Conservation (phyloP, 2,797 vertebrate genomes). For the Garrulus glandarius region DNA sequence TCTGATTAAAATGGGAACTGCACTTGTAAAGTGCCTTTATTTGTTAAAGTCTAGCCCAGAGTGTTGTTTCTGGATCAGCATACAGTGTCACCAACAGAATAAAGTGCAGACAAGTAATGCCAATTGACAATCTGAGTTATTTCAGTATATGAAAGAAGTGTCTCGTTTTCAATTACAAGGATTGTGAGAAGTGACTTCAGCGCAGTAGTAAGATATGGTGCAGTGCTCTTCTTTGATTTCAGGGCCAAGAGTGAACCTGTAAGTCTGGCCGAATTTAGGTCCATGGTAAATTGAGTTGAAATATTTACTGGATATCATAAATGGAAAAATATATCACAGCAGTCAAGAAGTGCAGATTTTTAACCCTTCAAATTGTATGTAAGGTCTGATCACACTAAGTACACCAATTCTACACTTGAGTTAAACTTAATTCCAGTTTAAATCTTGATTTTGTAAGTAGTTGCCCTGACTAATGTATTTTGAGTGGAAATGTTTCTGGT, state of each 20-base stretch:
- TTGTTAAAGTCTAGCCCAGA: background rate
- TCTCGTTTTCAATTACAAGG: background rate
- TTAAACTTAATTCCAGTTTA: background rate
- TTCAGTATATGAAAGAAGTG: background rate
- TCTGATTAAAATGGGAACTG: background rate
- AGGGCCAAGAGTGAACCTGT: background rate
- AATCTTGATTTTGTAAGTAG: background rate
- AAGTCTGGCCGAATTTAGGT: background rate
- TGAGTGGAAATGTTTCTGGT: background rate
- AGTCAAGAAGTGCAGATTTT: background rate
- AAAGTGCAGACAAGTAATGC: background rate
- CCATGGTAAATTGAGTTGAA: background rate
- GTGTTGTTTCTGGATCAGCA: background rate
- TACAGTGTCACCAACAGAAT: background rate
- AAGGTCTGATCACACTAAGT: background rate
- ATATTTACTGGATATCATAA: background rate
- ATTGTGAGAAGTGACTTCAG: background rate
- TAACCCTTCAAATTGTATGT: background rate
- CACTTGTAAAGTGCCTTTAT: background rate
- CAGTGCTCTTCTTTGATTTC: background rate
- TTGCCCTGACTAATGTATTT: background rate
- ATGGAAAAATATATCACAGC: background rate
- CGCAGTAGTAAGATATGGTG: background rate
- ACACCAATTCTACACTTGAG: background rate
- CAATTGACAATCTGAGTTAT: background rate